Conservation (phyloP, 1,140 invertebrate genomes). For the Ephestia elutella region DNA sequence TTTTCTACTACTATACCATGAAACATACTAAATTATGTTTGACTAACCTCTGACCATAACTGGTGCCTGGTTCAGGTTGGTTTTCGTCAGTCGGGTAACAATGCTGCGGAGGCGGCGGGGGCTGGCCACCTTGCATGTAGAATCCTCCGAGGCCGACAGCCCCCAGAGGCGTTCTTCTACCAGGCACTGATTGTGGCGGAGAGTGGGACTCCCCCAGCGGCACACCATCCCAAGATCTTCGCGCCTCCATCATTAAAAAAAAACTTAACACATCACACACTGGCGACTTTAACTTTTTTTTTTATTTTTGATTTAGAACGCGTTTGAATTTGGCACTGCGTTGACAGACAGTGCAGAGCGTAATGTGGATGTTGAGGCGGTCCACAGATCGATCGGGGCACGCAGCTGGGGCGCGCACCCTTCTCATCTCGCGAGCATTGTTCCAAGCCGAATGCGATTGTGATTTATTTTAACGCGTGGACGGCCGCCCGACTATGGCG, state of each 20-base stretch:
- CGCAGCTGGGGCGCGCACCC: conserved; percentile 72
- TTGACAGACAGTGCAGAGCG: conserved; percentile 56
- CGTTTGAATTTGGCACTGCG: conserved; percentile 43
- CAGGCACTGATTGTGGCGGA: conserved; percentile 78
- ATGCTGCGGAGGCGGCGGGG: conserved; percentile 72
- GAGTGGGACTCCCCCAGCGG: conserved; percentile 71
- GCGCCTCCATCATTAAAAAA: conserved; percentile 54
- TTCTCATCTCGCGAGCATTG: conserved; percentile 64
- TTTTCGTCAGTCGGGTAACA: conserved; percentile 85
- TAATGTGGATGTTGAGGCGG: conserved; percentile 56
- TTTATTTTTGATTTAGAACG: conserved; percentile 27
- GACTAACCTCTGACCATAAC: conserved; percentile 63
- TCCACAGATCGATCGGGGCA: conserved; percentile 65
- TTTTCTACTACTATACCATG: too few species aligned
- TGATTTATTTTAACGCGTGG: conserved; percentile 54
- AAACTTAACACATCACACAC: conserved; percentile 39
- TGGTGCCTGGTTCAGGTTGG: conserved; percentile 79
- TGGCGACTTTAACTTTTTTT: conserved; percentile 18
- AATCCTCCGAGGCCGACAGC: conserved; percentile 88
- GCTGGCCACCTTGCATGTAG: conserved; percentile 79
- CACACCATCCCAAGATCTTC: conserved; percentile 65
- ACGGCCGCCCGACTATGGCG: conserved; percentile 11
- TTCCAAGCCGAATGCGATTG: conserved; percentile 49
- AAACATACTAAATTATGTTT: background rate
- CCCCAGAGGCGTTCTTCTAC: conserved; percentile 84